A percentile compares a stretch with the other conserved stretches of the same genome.
These are phyloP conservation scores for Idaea biselata DNA, from an alignment of 2,888 invertebrate species.

Conservation along the genomic window DNA sequence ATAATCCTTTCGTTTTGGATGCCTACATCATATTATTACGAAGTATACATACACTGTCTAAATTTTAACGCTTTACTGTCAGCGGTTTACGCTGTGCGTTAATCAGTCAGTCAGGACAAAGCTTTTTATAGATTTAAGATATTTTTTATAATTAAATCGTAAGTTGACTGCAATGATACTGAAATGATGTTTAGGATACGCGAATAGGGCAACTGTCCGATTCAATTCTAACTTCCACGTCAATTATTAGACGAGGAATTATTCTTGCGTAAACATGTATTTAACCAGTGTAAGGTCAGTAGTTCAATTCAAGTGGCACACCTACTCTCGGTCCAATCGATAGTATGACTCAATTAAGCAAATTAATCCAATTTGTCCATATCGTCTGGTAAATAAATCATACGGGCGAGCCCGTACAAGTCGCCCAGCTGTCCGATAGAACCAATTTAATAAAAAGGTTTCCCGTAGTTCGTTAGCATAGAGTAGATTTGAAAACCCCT, in stretches of 20 bases:
- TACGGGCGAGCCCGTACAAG: constrained; percentile 73
- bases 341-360: constrained; percentile 47
- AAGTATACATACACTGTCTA: too few relatives aligned
- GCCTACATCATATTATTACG: too few relatives aligned
- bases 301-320: constrained; percentile 9
- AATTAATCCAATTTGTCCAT: constrained; percentile 62
- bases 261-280: not conserved
- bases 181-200: too few relatives aligned
- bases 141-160: too few relatives aligned
- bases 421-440: constrained; percentile 56
- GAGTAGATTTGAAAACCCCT: constrained; percentile 25
- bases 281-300: not conserved
- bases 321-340: constrained; percentile 24
- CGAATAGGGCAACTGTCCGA: too few relatives aligned
- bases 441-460: constrained; percentile 79
- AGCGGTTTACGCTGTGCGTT: too few relatives aligned
- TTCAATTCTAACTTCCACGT: too few relatives aligned
- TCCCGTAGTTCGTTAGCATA: constrained; percentile 48
- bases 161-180: too few relatives aligned
- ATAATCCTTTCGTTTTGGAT: too few relatives aligned
- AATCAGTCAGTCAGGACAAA: too few relatives aligned
- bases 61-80: too few relatives aligned
- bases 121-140: too few relatives aligned
- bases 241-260: not conserved
- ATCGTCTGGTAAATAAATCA: constrained; percentile 56